Conservation (phyloP, 2,888 invertebrate species). For the Prosapia bicincta region DNA sequence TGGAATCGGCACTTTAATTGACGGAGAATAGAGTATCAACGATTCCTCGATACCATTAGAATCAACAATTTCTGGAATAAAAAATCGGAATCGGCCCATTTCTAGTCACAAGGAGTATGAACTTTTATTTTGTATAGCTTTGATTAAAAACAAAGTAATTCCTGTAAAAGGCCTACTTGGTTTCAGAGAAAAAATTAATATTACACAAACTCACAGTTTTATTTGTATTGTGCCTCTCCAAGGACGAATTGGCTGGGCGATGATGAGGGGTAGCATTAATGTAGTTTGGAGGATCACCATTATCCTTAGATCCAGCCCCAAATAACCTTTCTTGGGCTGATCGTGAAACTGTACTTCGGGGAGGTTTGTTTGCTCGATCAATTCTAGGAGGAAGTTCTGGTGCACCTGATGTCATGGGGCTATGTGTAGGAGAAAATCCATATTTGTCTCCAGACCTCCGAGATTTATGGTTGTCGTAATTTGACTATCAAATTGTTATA, state of each 20-base stretch:
- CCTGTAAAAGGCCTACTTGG: too few species aligned
- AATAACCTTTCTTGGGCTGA: constrained; percentile 72
- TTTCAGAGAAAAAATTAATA: too few species aligned
- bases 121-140: too few species aligned
- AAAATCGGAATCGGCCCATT: too few species aligned
- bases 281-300: constrained; percentile 47
- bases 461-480: constrained; percentile 39
- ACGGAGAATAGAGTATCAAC: too few species aligned
- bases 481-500: constrained; percentile 34
- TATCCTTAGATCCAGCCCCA: constrained; percentile 45
- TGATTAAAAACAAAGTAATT: too few species aligned
- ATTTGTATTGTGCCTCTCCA: constrained; percentile 45
- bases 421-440: constrained; percentile 51
- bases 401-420: constrained; percentile 45
- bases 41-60: too few species aligned
- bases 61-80: too few species aligned
- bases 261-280: constrained; percentile 51
- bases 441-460: constrained; percentile 45
- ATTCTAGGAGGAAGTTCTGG: constrained; percentile 85
- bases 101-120: too few species aligned
- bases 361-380: constrained; percentile 74
- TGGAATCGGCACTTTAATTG: too few species aligned
- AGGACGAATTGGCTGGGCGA: constrained; percentile 45
- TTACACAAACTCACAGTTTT: constrained; percentile 35
- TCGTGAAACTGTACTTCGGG: constrained; percentile 46